phyloP scores from a whole-genome alignment of 2,888 invertebrate genomes.

The Heliconius ismenius region DNA sequence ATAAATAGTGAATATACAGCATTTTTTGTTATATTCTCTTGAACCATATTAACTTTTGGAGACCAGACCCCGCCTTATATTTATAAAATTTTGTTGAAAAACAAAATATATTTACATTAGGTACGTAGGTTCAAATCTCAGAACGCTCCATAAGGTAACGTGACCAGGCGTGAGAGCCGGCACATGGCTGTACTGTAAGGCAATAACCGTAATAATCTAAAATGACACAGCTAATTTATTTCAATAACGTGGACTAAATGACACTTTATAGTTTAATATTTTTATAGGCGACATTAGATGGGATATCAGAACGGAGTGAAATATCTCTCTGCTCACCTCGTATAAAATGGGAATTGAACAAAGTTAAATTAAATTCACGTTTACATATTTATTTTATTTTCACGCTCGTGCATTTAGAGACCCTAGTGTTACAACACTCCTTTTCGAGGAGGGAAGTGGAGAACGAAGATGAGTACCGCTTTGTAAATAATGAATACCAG shows the following conservation, averaged over 20 bases:
- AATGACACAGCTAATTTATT: slow-evolving; percentile 52
- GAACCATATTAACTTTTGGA: neutral
- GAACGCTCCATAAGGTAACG: slow-evolving; percentile 14
- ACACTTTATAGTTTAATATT: neutral
- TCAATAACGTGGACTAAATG: slow-evolving; percentile 3
- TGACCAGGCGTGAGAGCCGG: slow-evolving; percentile 39
- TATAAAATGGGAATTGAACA: too few species aligned
- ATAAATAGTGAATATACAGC: neutral
- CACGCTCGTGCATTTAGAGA: too few species aligned
- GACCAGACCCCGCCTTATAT: neutral
- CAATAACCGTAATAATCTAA: slow-evolving; percentile 48
- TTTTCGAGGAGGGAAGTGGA: too few species aligned
- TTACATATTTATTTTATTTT: too few species aligned
- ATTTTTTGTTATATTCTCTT: neutral
- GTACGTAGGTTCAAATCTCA: neutral
- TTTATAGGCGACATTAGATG: neutral
- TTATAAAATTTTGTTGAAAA: neutral
- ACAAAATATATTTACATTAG: neutral
- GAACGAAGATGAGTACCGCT: neutral
- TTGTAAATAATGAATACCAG: neutral
- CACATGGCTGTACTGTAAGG: slow-evolving; percentile 42
- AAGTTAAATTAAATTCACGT: too few species aligned
- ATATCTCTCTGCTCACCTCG: too few species aligned
- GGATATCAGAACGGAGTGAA: neutral
- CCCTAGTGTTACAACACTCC: neutral